phyloP scores from a whole-genome alignment of 1,140 invertebrate species.

The Papilio polytes region DNA sequence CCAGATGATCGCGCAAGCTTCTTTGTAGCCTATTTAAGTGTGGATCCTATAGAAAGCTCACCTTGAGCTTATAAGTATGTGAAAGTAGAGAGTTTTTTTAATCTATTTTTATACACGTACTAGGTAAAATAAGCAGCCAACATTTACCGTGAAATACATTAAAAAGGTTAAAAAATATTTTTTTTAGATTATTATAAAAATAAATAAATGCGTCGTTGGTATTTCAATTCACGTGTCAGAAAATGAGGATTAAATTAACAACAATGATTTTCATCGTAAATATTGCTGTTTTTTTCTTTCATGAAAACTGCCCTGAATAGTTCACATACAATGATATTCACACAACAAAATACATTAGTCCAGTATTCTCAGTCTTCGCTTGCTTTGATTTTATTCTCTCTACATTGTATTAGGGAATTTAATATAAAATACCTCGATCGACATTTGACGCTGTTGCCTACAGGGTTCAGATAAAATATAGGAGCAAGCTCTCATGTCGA shows the following conservation, averaged over 20 bases:
- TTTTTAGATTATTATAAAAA: too few species aligned
- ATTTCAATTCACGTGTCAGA: too few species aligned
- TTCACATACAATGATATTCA: background rate
- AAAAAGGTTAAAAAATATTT: too few species aligned
- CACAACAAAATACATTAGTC: background rate
- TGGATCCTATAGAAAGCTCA: slow-evolving; percentile 18
- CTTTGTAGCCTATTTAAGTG: slow-evolving; percentile 43
- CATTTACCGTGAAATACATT: too few species aligned
- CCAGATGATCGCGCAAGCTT: slow-evolving; percentile 44
- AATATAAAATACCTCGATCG: background rate
- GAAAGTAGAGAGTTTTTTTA: background rate
- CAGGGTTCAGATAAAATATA: background rate
- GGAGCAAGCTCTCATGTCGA: background rate
- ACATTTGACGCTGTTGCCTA: background rate
- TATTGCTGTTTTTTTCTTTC: too few species aligned
- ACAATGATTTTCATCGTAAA: too few species aligned
- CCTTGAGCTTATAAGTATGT: slow-evolving; percentile 40
- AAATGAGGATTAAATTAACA: too few species aligned
- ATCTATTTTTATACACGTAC: too few species aligned
- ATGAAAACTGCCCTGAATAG: too few species aligned
- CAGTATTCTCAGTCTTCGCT: background rate
- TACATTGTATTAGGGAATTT: background rate
- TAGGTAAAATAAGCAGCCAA: too few species aligned
- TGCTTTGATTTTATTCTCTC: background rate
- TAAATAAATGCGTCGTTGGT: too few species aligned